Evolutionary conservation across 1,140 invertebrate genomes (phyloP).

Genomic region (Coptotermes formosanus): DNA sequence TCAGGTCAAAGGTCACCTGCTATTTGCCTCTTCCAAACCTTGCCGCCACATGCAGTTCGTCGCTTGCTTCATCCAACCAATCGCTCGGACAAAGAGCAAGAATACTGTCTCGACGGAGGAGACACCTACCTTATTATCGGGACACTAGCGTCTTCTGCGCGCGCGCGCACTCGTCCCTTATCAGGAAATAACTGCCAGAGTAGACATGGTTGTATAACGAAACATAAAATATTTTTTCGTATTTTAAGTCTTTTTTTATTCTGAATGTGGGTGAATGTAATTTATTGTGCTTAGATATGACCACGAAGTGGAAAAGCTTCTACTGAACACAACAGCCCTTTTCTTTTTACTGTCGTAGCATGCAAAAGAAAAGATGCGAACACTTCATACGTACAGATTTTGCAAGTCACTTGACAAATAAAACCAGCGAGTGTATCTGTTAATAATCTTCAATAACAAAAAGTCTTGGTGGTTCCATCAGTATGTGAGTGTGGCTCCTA

Average conservation of each 20-base stretch:
- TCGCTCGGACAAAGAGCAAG: slow-evolving; percentile 10
- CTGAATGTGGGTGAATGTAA: background rate
- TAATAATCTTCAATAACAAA: background rate
- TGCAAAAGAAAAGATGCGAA: background rate
- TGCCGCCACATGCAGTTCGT: slow-evolving; percentile 1
- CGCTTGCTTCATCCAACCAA: background rate
- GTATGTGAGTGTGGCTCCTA: no score
- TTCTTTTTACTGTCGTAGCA: background rate
- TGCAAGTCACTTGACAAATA: slow-evolving; percentile 12
- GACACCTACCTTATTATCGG: background rate
- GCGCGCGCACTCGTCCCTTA: background rate
- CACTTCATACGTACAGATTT: background rate
- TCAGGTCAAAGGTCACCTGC: slow-evolving; percentile 17
- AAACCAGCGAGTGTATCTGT: background rate
- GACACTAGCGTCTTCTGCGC: background rate
- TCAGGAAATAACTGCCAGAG: background rate
- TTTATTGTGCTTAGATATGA: background rate
- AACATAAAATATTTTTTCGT: background rate
- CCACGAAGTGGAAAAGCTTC: background rate
- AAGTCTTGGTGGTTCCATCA: background rate
- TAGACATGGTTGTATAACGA: background rate
- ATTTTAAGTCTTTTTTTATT: background rate
- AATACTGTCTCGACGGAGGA: background rate
- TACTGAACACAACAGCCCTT: background rate
- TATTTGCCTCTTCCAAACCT: background rate